A percentile compares a stretch with the other conserved stretches of the same genome.
Conservation (phyloP, 2,113 vertebrate genomes). For the Charina bottae region DNA sequence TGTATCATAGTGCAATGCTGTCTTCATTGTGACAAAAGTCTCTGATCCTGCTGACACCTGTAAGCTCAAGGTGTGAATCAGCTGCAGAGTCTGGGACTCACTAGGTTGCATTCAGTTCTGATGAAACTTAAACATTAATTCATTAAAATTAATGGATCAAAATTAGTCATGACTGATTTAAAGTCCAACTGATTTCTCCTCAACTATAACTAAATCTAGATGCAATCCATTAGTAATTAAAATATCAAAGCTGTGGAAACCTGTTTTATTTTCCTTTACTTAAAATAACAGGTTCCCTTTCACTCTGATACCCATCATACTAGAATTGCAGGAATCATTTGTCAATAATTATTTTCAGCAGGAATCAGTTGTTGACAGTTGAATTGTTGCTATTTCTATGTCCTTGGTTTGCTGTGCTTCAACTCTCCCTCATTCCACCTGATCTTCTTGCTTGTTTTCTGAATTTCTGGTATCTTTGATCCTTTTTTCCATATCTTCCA, state of each 20-base stretch:
- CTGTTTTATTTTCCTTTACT: neutral
- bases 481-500: neutral
- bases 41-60: neutral
- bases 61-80: neutral
- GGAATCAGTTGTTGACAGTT: neutral
- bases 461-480: too few species aligned
- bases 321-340: neutral
- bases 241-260: neutral
- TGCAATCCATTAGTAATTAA: neutral
- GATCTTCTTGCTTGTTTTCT: too few species aligned
- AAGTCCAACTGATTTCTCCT: neutral
- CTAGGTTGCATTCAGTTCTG: neutral
- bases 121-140: neutral
- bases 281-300: neutral
- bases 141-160: neutral
- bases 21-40: neutral
- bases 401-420: neutral
- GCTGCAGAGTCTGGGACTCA: neutral
- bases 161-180: neutral
- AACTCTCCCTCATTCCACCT: neutral
- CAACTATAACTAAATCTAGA: neutral
- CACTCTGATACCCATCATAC: neutral
- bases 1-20: neutral
- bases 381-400: neutral
- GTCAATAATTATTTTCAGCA: neutral